Base-by-base conservation (phyloP, 2,888 invertebrate genomes). In the Podabrus alpinus region DNA sequence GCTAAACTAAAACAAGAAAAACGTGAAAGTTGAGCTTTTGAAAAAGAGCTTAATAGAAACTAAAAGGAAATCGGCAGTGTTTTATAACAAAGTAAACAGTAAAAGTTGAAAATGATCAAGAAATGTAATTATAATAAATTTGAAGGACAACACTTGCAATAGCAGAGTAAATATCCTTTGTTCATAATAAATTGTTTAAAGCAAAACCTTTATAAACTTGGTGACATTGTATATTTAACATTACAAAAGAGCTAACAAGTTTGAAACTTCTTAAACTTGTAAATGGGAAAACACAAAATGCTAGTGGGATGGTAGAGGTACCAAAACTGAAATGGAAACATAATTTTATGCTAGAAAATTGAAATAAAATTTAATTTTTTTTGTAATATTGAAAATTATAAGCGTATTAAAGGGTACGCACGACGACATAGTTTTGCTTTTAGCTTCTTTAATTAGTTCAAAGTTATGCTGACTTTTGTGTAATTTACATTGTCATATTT, bases 231-330 rank as follows among this genome's bases (percentile, higher is more conserved):
- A 13, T 15, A 64, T 64, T 64, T 64, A 64, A 64, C 62, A 64
- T 64, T 21, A 64, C 62, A 64, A 64, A 64, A 64, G 62, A 64
- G 16, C 62, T 64, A 64, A 64, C 62, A 64, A 64, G 62, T 64
- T 64, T 64, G 17, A 17, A 64, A 64, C 62, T 64, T 64, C n/a
- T 61, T 64, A n/a, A 45, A 45, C 45, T 45, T 45, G 45, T 45
- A 45, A n/a, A 45, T 45, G 45, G 45, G n/a, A n/a, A 45, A 45
- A 45, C 7, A 45, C 45, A 45, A 45, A 45, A 45, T 45, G 45
- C 13, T n/a, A 45, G 13, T n/a, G n/a, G 45, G n/a, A 21, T 4
- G 21, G 1, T 19, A 4, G 3, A 45, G 45, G 45, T 45, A 45
- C 45, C n/a, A 5, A n/a, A n/a, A n/a, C 45, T 45, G 45, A 45